Evolutionary conservation across 1,140 invertebrate species (phyloP).

Genomic region (Conopomorpha cramerella): DNA sequence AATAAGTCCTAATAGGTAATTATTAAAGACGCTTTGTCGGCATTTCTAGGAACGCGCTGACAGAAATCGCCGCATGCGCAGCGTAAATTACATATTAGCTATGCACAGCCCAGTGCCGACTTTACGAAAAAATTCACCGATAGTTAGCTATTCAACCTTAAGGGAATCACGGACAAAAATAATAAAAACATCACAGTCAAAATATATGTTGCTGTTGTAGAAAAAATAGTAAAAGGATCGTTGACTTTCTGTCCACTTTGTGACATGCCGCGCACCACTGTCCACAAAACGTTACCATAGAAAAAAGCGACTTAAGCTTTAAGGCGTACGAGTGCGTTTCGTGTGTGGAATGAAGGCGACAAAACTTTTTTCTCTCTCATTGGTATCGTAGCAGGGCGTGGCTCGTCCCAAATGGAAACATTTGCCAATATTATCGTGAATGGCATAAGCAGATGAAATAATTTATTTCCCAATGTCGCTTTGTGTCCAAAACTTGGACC

Average conservation of each 20-base stretch:
- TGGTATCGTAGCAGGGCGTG: slow-evolving; percentile 38
- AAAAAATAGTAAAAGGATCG: slow-evolving; percentile 45
- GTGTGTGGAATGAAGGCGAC: not conserved
- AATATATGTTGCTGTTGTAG: slow-evolving; percentile 48
- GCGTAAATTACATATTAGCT: slow-evolving; percentile 23
- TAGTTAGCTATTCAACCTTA: slow-evolving; percentile 33
- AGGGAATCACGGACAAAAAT: slow-evolving; percentile 52
- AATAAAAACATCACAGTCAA: slow-evolving; percentile 60
- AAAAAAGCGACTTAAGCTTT: not conserved
- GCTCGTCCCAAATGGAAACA: slow-evolving; percentile 54
- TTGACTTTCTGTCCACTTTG: slow-evolving; percentile 49
- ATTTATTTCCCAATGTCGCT: slow-evolving; percentile 55
- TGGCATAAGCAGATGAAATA: slow-evolving; percentile 58
- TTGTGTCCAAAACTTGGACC: slow-evolving; percentile 50
- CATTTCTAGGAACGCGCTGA: slow-evolving; percentile 27
- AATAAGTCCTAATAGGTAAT: slow-evolving; percentile 45
- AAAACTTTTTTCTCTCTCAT: slow-evolving; percentile 18
- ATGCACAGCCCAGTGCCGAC: slow-evolving; percentile 20
- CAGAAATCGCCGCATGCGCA: slow-evolving; percentile 11
- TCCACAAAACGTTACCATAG: slow-evolving; percentile 2
- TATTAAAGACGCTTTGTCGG: slow-evolving; percentile 37
- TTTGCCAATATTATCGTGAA: slow-evolving; percentile 60
- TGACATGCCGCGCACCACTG: slow-evolving; percentile 28
- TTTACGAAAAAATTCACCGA: slow-evolving; percentile 34
- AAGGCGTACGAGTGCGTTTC: not conserved